Percentiles rank a stretch among this genome's conserved stretches.
Conservation (phyloP, 2,888 invertebrate genomes). For the Diaperis boleti region DNA sequence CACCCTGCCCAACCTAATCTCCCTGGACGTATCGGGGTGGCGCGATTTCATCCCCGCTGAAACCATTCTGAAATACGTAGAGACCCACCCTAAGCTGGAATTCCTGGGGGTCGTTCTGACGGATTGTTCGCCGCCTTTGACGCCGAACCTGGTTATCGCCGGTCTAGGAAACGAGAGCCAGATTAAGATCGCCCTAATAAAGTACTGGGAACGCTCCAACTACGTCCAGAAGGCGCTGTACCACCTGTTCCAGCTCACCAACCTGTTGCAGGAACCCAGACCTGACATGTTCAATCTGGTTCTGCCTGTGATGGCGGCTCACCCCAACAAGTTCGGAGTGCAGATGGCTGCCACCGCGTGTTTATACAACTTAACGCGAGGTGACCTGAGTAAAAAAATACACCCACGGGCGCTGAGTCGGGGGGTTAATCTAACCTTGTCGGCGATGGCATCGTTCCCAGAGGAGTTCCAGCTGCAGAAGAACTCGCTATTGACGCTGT, state of each 20-base stretch:
- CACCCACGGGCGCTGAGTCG: conserved; percentile 73
- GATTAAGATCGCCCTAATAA: conserved; percentile 68
- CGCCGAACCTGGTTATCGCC: conserved; percentile 54
- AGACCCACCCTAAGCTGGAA: conserved; percentile 57
- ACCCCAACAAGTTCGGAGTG: conserved; percentile 72
- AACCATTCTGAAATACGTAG: conserved; percentile 54
- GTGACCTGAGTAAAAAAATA: conserved; percentile 73
- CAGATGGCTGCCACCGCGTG: conserved; percentile 83
- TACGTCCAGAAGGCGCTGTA: conserved; percentile 78
- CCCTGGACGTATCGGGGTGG: conserved; percentile 75
- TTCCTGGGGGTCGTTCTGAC: conserved; percentile 62
- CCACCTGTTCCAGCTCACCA: conserved; percentile 70
- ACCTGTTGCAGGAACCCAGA: conserved; percentile 67
- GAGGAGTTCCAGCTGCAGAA: conserved; percentile 78
- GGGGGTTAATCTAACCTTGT: conserved; percentile 74
- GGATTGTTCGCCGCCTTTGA: conserved; percentile 50
- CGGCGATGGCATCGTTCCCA: conserved; percentile 77
- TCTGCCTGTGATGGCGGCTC: conserved; percentile 65
- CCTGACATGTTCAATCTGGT: conserved; percentile 75
- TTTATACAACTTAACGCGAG: conserved; percentile 78
- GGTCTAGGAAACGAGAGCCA: conserved; percentile 61
- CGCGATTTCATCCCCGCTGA: conserved; percentile 51
- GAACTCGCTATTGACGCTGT: conserved; percentile 78
- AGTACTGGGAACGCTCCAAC: conserved; percentile 70
- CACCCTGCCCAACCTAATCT: conserved; percentile 69